Percentiles rank a stretch among this genome's conserved stretches.
phyloP scores from a whole-genome alignment of 2,797 vertebrate species.

The Iguana delicatissima region DNA sequence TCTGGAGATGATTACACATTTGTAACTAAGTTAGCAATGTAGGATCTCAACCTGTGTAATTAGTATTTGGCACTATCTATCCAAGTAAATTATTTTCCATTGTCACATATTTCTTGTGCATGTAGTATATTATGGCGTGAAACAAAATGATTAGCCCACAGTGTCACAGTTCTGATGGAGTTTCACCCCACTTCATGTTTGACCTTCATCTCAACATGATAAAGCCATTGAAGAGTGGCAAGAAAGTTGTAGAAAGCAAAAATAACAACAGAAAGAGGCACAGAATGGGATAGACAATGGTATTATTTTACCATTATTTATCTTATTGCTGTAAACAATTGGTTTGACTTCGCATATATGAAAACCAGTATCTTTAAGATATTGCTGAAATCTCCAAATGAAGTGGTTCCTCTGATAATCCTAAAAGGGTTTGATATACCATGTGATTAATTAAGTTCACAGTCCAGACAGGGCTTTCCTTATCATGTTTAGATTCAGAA shows the following conservation, averaged over 20 bases:
- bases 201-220: not conserved
- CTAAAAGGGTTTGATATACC: not conserved
- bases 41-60: too few species aligned
- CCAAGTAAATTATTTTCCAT: too few species aligned
- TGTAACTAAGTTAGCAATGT: too few species aligned
- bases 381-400: slow-evolving; percentile 5
- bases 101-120: too few species aligned
- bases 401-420: not conserved
- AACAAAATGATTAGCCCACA: too few species aligned
- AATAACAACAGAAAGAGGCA: not conserved
- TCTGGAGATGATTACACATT: too few species aligned
- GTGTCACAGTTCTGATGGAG: too few species aligned
- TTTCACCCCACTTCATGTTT: too few species aligned
- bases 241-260: not conserved
- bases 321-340: slow-evolving; percentile 29
- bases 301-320: slow-evolving; percentile 4
- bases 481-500: slow-evolving; percentile 30
- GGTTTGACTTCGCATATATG: not conserved
- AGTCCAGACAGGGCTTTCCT: slow-evolving; percentile 10
- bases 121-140: too few species aligned
- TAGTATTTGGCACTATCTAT: too few species aligned
- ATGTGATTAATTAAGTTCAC: not conserved
- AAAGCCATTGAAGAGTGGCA: not conserved
- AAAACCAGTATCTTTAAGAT: slow-evolving; percentile 3
- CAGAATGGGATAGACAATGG: not conserved